Conservation (phyloP, 2,888 invertebrate species). For the Patella depressa region DNA sequence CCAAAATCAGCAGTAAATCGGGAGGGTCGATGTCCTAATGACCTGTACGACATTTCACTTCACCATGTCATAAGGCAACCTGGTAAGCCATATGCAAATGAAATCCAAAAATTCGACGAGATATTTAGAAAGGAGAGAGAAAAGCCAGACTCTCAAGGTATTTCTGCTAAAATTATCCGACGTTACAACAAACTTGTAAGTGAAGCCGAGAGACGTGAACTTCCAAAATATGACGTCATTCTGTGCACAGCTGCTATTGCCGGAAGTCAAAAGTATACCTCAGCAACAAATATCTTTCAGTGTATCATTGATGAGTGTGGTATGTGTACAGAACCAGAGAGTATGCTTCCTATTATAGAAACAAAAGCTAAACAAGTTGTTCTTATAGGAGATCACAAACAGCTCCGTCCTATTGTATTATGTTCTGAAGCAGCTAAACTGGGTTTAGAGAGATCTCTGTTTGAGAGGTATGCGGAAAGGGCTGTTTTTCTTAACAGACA, state of each 20-base stretch:
- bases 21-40: constrained; percentile 28
- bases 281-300: constrained; percentile 38
- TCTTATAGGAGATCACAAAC: constrained; percentile 66
- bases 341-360: constrained; percentile 55
- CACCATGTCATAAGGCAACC: constrained; percentile 47
- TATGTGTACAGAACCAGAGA: constrained; percentile 64
- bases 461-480: constrained; percentile 47
- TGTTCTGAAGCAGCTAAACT: constrained; percentile 45
- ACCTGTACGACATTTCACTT: constrained; percentile 39
- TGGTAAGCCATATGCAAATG: constrained; percentile 30
- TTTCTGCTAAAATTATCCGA: constrained; percentile 32
- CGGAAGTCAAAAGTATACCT: constrained; percentile 28
- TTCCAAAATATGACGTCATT: constrained; percentile 48
- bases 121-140: constrained; percentile 30
- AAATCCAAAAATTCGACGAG: constrained; percentile 32
- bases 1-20: constrained; percentile 31
- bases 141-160: constrained; percentile 23
- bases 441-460: constrained; percentile 54
- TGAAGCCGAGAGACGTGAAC: constrained; percentile 39
- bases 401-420: constrained; percentile 62
- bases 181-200: constrained; percentile 36
- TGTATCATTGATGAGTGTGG: constrained; percentile 64
- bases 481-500: constrained; percentile 52
- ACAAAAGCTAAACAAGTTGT: constrained; percentile 53
- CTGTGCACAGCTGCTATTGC: constrained; percentile 51